Evolutionary conservation across 2,797 vertebrate species (phyloP).

Genomic region (Pogonophryne albipinna): DNA sequence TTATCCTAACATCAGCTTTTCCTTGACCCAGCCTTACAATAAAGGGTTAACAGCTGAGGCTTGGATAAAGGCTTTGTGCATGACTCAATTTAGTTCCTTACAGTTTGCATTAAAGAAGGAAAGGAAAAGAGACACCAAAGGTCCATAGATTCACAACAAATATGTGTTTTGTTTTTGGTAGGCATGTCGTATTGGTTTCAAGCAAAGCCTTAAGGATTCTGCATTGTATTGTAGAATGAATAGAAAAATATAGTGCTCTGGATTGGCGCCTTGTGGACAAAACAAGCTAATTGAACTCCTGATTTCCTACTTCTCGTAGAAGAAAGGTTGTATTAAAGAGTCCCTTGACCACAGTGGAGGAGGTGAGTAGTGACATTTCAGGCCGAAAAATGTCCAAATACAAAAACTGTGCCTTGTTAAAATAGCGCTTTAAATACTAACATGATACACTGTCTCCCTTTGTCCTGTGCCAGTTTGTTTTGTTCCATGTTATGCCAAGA

Average conservation of each 20-base stretch:
- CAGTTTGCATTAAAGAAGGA: neutral
- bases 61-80: constrained; percentile 5
- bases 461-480: too few relatives aligned
- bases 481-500: too few relatives aligned
- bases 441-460: neutral
- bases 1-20: constrained; percentile 43
- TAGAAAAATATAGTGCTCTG: neutral
- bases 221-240: neutral
- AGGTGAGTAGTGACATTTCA: too few relatives aligned
- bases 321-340: neutral
- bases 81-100: constrained; percentile 24
- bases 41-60: constrained; percentile 24
- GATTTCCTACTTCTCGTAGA: neutral
- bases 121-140: neutral
- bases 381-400: too few relatives aligned
- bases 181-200: neutral
- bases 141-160: neutral
- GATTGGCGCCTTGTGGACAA: neutral
- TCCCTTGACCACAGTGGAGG: neutral
- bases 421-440: too few relatives aligned
- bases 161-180: neutral
- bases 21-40: constrained; percentile 38
- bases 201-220: neutral
- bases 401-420: neutral
- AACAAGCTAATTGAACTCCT: neutral